Evolutionary conservation across 2,113 vertebrate genomes (phyloP).

Genomic region (Sceloporus tristichus): DNA sequence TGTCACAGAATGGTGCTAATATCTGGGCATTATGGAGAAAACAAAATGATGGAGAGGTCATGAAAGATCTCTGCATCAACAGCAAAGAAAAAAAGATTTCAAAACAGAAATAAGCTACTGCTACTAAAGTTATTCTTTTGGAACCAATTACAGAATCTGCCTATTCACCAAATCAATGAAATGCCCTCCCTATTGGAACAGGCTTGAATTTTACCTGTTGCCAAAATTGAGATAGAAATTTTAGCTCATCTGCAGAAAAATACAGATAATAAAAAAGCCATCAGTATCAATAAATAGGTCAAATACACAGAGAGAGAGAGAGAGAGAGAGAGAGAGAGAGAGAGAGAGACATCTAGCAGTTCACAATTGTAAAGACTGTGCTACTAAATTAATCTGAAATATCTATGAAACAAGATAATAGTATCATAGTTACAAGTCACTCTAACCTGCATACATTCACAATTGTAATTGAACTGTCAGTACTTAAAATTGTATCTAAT

Average conservation of each 20-base stretch:
- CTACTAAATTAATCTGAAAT: conserved; percentile 16
- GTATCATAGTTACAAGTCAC: neutral
- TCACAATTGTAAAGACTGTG: neutral
- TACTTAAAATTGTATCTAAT: neutral
- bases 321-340: too few species aligned
- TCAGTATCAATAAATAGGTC: neutral
- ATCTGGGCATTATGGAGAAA: too few species aligned
- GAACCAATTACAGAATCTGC: neutral
- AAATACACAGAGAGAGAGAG: too few species aligned
- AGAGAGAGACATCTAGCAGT: neutral
- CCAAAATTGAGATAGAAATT: neutral
- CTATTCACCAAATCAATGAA: neutral
- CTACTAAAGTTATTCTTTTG: neutral
- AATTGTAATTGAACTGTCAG: neutral
- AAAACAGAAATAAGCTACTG: neutral
- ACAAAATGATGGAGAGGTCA: too few species aligned
- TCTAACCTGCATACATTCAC: neutral
- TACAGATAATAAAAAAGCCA: conserved; percentile 29
- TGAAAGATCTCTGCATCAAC: neutral
- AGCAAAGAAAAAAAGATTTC: neutral
- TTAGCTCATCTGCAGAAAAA: neutral
- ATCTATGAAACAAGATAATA: conserved; percentile 18
- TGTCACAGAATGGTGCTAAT: too few species aligned
- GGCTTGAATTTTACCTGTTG: neutral
- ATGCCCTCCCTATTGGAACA: neutral